Percentiles rank a stretch among this genome's conserved stretches.
Conservation (phyloP, 2,888 invertebrate species). For the Hoplodrina ambigua region DNA sequence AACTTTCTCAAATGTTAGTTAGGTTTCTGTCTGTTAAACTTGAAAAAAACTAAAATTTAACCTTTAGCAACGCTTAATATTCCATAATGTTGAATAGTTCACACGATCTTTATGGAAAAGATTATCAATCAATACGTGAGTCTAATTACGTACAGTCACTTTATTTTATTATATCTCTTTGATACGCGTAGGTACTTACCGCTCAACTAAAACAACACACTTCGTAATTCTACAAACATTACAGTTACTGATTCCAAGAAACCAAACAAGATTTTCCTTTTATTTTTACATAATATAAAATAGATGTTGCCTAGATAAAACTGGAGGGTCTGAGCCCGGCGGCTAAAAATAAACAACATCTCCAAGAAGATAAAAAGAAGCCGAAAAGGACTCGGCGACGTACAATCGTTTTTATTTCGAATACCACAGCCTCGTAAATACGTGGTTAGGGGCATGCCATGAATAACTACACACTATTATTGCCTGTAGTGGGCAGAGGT, state of each 20-base stretch:
- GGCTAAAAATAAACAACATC: constrained; percentile 50
- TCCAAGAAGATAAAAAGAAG: constrained; percentile 29
- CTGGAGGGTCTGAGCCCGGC: constrained; percentile 19
- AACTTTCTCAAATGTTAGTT: constrained; percentile 7
- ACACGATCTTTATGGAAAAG: too few species aligned
- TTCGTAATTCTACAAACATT: not conserved
- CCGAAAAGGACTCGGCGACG: constrained; percentile 20
- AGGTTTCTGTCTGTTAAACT: constrained; percentile 1
- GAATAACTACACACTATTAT: constrained; percentile 52
- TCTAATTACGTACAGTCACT: too few species aligned
- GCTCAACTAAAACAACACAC: not conserved
- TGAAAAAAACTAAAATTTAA: not conserved
- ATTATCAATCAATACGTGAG: too few species aligned
- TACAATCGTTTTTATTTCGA: constrained; percentile 46
- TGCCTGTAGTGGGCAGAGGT: constrained; percentile 31
- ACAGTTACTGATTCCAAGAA: constrained; percentile 1
- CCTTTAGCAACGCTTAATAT: too few species aligned
- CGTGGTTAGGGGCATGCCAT: constrained; percentile 40
- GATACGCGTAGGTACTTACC: not conserved
- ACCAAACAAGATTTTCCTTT: not conserved
- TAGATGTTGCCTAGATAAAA: constrained; percentile 10
- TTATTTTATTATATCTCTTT: not conserved
- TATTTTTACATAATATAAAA: constrained; percentile 1
- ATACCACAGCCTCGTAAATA: constrained; percentile 43
- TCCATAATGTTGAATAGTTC: too few species aligned